phyloP scores from a whole-genome alignment of 2,797 vertebrate species.

The Dendrocincla tyrannina region DNA sequence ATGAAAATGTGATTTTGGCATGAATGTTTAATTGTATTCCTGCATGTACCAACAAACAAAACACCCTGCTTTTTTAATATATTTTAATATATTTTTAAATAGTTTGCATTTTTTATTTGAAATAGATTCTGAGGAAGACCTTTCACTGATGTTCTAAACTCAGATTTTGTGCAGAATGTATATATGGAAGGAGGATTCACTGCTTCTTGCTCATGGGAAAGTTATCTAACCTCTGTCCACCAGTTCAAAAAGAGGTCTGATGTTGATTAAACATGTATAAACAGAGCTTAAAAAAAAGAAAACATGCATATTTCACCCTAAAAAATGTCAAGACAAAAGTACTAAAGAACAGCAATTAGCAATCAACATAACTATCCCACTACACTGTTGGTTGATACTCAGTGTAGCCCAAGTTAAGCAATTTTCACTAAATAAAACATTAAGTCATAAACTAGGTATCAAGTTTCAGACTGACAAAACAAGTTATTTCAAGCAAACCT shows the following conservation, averaged over 20 bases:
- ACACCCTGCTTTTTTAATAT: not conserved
- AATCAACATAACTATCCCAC: not conserved
- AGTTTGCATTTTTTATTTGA: not conserved
- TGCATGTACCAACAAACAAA: not conserved
- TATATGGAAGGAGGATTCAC: not conserved
- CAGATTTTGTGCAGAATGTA: not conserved
- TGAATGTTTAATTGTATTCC: not conserved
- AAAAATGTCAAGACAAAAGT: slow-evolving; percentile 28
- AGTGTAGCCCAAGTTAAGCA: not conserved
- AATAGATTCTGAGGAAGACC: not conserved
- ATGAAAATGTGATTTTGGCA: not conserved
- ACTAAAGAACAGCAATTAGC: slow-evolving; percentile 1
- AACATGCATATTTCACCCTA: slow-evolving; percentile 21
- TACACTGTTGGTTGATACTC: not conserved
- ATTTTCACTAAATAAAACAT: not conserved
- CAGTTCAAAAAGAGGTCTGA: slow-evolving; percentile 50
- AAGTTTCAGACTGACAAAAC: not conserved
- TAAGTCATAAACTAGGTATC: not conserved
- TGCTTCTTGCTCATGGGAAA: slow-evolving; percentile 51
- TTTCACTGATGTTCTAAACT: not conserved
- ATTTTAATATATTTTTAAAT: not conserved
- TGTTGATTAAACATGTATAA: slow-evolving; percentile 65
- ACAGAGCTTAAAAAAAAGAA: slow-evolving; percentile 15
- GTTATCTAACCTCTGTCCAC: not conserved
- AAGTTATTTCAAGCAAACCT: not conserved